Evolutionary conservation across 2,888 invertebrate genomes (phyloP).

Genomic region (Ypsolopha scabrella): DNA sequence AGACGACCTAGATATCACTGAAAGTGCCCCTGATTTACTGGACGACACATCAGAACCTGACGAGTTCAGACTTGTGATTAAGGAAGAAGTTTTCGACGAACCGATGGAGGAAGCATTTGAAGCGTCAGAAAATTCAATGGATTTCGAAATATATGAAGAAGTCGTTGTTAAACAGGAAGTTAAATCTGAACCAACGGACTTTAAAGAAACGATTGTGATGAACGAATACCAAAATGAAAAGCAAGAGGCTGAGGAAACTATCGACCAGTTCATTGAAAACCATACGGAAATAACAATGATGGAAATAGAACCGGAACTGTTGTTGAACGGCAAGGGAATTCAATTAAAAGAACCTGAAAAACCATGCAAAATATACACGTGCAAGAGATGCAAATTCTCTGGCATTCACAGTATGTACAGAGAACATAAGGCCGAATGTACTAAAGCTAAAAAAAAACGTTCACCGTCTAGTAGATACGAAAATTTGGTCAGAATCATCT

Average conservation of each 20-base stretch:
- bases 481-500: no score
- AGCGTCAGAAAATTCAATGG: no score
- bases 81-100: no score
- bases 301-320: neutral
- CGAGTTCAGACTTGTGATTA: no score
- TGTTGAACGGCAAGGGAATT: neutral
- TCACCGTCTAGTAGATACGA: no score
- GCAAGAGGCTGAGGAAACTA: neutral
- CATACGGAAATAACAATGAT: neutral
- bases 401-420: no score
- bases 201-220: neutral
- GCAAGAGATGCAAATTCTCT: conserved; percentile 14
- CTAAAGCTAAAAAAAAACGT: no score
- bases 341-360: neutral
- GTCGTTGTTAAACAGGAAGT: conserved; percentile 1
- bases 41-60: no score
- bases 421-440: no score
- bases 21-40: no score
- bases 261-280: neutral
- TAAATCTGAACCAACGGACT: conserved; percentile 6
- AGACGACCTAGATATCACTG: no score
- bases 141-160: neutral
- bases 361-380: conserved; percentile 11
- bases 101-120: no score
- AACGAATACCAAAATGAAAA: neutral